These are phyloP conservation scores for Aethes cnicana DNA, from an alignment of 2,888 invertebrate genomes.

Conservation along the genomic window DNA sequence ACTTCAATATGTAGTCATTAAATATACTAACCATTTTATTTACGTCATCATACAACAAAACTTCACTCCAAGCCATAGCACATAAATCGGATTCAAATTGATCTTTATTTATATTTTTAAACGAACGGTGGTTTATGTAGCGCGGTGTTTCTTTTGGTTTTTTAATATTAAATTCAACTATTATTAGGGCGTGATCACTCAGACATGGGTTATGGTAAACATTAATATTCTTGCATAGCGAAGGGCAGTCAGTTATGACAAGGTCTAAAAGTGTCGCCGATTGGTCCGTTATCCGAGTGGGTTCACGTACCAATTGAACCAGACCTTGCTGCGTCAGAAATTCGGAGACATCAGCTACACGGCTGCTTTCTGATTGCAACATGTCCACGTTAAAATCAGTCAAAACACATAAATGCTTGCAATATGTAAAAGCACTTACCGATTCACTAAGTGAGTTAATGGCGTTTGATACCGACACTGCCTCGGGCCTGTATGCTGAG, in stretches of 20 bases:
- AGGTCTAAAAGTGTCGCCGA: neutral
- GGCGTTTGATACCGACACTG: constrained; percentile 14
- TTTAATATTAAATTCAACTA: neutral
- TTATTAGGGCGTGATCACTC: neutral
- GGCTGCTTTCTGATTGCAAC: neutral
- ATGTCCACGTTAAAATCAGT: constrained; percentile 29
- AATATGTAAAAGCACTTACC: neutral
- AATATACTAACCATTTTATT: neutral
- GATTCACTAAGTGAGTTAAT: constrained; percentile 27
- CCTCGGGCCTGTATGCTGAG: constrained; percentile 4
- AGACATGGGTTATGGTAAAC: neutral
- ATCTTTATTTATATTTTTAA: neutral
- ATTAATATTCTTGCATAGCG: neutral
- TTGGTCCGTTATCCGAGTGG: constrained; percentile 19
- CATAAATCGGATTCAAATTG: neutral
- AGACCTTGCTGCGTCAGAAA: neutral
- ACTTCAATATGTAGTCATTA: neutral
- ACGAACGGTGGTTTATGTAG: neutral
- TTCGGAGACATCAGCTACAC: neutral
- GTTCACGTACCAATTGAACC: constrained; percentile 23
- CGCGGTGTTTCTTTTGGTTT: neutral
- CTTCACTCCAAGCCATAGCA: neutral
- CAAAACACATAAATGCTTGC: constrained; percentile 25
- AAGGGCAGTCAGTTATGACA: constrained; percentile 32
- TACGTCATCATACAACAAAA: neutral